Evolutionary conservation across 2,113 vertebrate genomes (phyloP).

Genomic region (Xerus inauris): DNA sequence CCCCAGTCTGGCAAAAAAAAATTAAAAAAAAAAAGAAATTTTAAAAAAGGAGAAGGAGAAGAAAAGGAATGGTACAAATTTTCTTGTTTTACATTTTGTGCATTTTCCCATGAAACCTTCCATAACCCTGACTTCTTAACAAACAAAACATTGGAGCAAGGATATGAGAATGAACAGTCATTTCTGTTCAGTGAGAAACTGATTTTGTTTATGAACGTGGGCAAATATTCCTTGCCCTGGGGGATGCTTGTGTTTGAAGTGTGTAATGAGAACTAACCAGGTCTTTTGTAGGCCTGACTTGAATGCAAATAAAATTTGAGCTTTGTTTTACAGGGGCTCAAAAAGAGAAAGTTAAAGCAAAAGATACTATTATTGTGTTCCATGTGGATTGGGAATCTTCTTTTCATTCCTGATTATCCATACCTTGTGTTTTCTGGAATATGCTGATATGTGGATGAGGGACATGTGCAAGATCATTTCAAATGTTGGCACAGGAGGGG

Average conservation of each 20-base stretch:
- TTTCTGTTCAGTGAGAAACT: slow-evolving; percentile 23
- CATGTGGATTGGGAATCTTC: background rate
- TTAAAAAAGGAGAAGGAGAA: too few relatives aligned
- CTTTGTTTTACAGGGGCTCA: background rate
- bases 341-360: background rate
- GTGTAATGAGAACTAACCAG: background rate
- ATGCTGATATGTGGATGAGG: background rate
- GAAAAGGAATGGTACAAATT: background rate
- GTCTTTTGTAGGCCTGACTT: background rate
- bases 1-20: too few relatives aligned
- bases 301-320: slow-evolving; percentile 35
- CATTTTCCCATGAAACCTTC: background rate
- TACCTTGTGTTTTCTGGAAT: slow-evolving; percentile 27
- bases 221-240: background rate
- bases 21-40: too few relatives aligned
- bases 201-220: background rate
- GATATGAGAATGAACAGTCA: background rate
- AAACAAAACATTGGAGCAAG: background rate
- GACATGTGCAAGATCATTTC: slow-evolving; percentile 5
- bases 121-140: background rate
- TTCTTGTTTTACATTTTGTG: background rate
- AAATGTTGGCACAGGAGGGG: background rate
- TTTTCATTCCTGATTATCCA: slow-evolving; percentile 7
- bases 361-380: background rate
- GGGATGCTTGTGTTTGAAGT: background rate